Conservation (phyloP, 2,797 vertebrate species). For the Leptoclinus maculatus region DNA sequence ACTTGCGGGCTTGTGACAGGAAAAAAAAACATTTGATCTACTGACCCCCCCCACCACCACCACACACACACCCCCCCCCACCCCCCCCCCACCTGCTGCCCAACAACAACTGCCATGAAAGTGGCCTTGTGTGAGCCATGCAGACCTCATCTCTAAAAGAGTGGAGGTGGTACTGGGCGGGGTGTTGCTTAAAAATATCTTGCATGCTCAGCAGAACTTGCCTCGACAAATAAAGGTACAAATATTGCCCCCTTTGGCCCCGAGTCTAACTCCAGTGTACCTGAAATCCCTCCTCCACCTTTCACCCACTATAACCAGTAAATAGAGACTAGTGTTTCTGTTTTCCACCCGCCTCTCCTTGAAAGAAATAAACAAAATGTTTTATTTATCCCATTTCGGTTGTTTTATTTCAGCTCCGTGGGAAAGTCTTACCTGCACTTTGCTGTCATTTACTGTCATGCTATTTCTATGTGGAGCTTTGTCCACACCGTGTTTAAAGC, state of each 20-base stretch:
- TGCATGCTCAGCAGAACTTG: conserved; percentile 29
- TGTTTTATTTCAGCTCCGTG: neutral
- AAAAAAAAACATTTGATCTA: conserved; percentile 40
- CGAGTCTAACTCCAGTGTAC: neutral
- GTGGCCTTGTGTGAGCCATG: conserved; percentile 44
- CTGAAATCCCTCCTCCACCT: neutral
- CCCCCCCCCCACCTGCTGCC: neutral
- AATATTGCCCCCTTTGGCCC: neutral
- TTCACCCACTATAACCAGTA: neutral
- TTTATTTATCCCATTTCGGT: neutral
- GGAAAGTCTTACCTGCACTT: neutral
- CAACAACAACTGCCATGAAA: conserved; percentile 51
- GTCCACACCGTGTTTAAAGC: neutral
- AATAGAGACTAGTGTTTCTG: neutral
- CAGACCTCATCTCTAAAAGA: conserved; percentile 12
- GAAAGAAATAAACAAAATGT: neutral
- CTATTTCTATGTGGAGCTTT: neutral
- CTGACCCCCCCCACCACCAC: neutral
- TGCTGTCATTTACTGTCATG: too few species aligned
- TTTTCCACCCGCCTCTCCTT: neutral
- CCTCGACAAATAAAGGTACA: conserved; percentile 40
- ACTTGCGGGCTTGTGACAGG: conserved; percentile 18
- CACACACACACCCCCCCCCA: neutral
- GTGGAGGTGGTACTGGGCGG: conserved; percentile 16
- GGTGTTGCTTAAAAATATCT: conserved; percentile 51